Evolutionary conservation across 2,113 vertebrate genomes (phyloP), one percentile per base, ranked within the genome.

Genomic region (Pithys albifrons): DNA sequence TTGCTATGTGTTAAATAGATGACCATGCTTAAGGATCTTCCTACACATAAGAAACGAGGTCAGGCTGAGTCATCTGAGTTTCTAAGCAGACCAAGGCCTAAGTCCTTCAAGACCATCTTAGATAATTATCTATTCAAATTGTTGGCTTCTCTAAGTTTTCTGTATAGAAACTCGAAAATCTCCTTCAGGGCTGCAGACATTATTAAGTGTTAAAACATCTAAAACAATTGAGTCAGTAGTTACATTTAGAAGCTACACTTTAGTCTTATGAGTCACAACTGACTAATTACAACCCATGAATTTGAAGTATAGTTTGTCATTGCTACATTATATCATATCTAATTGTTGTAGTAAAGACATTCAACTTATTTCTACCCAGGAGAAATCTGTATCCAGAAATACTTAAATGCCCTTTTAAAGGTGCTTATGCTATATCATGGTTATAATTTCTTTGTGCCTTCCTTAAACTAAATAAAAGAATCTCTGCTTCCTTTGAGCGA

Each of bases 11-110:
- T 22, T 79, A 54, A 85, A 58, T 33, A 29, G 17, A 41, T 43
- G 20, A 19, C 0, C 0, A 1, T 7, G 4, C 33, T 33, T 35
- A 83, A 61, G 12, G 20, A 49, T 5, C 14, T n/a, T 70, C 39
- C 62, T 35, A 77, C 10, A 29, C 1, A 10, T 37, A 31, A 59
- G n/a, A 89, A 55, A 6, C 0, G 0, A 66, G 37, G 3, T 10
- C n/a, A 74, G 49, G 9, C 10, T 52, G 22, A 52, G 9, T 11
- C 22, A 45, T 70, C 39, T 31, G 41, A 45, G 20, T 43, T 65
- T 88, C 45, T 43, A 66, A 55, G 17, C 31, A 18, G 70, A 31
- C 0, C 0, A 29, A 74, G 6, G 37, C 22, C 37, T 84, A 65
- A 51, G 16, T 58, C 43, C 31, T 17, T 73, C n/a, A 70, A 66